A percentile compares a stretch with the other conserved stretches of the same genome.
phyloP scores from a whole-genome alignment of 1,140 invertebrate species.

The Drosophila miranda region DNA sequence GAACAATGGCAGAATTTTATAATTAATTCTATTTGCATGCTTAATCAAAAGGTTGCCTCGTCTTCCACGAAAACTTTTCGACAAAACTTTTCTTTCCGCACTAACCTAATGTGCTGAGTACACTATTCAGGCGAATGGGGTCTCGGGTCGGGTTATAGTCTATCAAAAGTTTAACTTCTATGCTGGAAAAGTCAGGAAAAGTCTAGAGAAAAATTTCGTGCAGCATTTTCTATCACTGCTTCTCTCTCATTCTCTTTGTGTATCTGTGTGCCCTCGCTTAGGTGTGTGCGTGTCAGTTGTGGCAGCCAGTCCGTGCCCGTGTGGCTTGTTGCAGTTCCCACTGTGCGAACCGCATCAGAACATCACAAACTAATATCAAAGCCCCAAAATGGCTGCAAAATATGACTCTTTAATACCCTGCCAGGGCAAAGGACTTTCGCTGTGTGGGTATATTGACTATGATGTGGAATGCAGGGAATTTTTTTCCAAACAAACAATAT shows the following conservation, averaged over 20 bases:
- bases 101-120: constrained; percentile 14
- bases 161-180: constrained; percentile 23
- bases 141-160: not conserved
- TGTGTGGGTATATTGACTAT: not conserved
- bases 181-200: no score
- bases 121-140: no score
- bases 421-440: not conserved
- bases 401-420: constrained; percentile 30
- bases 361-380: constrained; percentile 37
- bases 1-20: constrained; percentile 30
- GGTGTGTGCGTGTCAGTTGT: constrained; percentile 25
- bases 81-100: constrained; percentile 21
- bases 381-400: constrained; percentile 20
- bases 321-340: constrained; percentile 22
- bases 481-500: not conserved
- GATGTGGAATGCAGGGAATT: no score
- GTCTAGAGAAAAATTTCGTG: no score
- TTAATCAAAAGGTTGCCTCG: constrained; percentile 4
- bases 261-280: constrained; percentile 15
- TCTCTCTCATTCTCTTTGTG: constrained; percentile 1
- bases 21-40: constrained; percentile 37
- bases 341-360: constrained; percentile 37
- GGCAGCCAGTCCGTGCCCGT: constrained; percentile 7
- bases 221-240: constrained; percentile 7
- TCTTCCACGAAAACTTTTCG: constrained; percentile 24